These are phyloP conservation scores for Sipunculus nudus DNA, from an alignment of 2,888 invertebrate species.

Conservation along the genomic window DNA sequence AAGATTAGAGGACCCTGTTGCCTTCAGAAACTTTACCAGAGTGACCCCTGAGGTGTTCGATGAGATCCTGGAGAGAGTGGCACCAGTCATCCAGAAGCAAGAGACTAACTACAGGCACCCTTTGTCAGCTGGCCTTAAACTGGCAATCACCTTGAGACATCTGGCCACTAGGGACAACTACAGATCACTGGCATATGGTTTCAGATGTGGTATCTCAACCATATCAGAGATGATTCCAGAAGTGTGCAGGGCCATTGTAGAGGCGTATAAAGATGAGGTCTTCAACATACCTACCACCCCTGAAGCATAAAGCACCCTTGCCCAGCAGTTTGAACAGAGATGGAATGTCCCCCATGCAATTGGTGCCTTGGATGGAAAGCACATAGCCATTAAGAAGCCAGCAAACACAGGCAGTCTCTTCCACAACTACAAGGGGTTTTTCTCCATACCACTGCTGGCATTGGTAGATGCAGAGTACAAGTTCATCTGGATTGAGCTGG, in stretches of 20 bases:
- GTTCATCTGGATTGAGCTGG: neutral
- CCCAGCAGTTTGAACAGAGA: neutral
- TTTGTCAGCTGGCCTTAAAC: neutral
- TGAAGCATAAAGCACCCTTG: neutral
- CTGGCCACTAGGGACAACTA: no score
- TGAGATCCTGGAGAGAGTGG: neutral
- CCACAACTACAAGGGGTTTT: conserved; percentile 8
- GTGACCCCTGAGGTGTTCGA: no score
- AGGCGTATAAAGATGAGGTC: no score
- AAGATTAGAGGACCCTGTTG: neutral
- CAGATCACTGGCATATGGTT: no score
- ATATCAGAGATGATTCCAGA: neutral
- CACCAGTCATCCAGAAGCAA: no score
- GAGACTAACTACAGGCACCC: neutral
- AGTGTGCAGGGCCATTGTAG: neutral
- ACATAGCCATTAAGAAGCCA: conserved; percentile 2
- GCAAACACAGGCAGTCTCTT: neutral
- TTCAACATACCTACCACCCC: neutral
- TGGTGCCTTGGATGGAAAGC: neutral
- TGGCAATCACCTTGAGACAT: no score
- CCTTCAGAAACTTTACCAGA: neutral
- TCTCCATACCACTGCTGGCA: neutral
- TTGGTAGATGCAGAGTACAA: neutral
- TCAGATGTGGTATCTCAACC: neutral
- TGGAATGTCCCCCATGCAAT: neutral